Base-by-base conservation (phyloP, 2,888 invertebrate species). In the Plusia festucae region DNA sequence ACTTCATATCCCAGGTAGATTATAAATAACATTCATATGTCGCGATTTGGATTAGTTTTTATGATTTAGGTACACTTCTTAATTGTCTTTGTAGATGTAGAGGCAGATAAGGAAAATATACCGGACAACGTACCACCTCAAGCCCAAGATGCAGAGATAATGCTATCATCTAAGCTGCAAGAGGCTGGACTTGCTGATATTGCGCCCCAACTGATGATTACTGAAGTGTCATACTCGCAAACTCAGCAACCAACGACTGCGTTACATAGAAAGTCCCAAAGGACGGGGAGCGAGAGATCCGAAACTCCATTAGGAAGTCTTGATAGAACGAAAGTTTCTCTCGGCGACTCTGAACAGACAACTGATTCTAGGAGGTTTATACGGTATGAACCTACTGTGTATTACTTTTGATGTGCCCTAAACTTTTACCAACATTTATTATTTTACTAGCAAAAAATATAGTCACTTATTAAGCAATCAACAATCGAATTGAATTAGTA, bases 261-360 rank as follows among this genome's bases (percentile, higher is more conserved):
- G 30, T 63, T 73, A 16, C 71, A 70, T 9, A 60, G 69, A 3
- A 74, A 68, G 30, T 68, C 68, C 7, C 65, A 76, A 22, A 70
- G 63, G 18, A 71, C 67, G 18, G 79, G 63, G 0, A 90, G 90
- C 63, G 88, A 85, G 0, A 71, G 82, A 6, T 87, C 90, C 0
- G 94, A 94, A 61, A 91, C 93, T 0, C 93, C 83, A 0, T 65
- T 93, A 22, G 94, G 94, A 2, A 94, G 94, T 65, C 70, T 93
- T 18, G 94, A 94, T 62, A 84, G 94, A 18, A 94, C 94, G 0
- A 91, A 89, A 66, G 94, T 94, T 44, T 94, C 94, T 4, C 85
- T 94, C 1, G 94, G 94, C 0, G 93, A 92, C 34, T 91, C 93
- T 0, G 91, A 88, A 5, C 80, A 79, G 6, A 91, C 91, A 0